A percentile compares a stretch with the other conserved stretches of the same genome.
Evolutionary conservation across 2,797 vertebrate genomes (phyloP).

Genomic region (Manis crassicaudata): DNA sequence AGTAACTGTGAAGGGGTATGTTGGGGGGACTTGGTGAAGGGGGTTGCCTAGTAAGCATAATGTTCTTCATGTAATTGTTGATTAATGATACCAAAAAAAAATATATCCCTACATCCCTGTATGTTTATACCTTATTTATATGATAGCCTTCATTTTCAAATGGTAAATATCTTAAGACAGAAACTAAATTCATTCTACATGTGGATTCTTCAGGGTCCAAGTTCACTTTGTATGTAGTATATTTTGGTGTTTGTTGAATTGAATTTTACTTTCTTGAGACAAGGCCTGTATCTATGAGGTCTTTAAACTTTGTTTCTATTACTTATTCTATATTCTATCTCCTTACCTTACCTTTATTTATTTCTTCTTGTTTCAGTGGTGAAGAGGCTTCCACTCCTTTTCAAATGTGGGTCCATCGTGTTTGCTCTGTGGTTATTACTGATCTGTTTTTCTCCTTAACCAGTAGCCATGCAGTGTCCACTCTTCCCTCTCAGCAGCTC

Average conservation of each 20-base stretch:
- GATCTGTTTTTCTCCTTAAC: not conserved
- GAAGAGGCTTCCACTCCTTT: not conserved
- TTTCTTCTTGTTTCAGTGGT: not conserved
- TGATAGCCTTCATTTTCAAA: constrained; percentile 20
- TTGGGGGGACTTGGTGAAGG: too few relatives aligned
- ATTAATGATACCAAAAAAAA: not conserved
- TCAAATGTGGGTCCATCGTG: accelerated
- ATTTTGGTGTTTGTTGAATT: not conserved
- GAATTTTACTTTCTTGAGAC: not conserved
- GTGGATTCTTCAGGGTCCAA: not conserved
- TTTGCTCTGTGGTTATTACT: not conserved
- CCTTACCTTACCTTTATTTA: not conserved
- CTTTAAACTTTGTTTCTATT: not conserved
- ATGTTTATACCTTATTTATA: constrained; percentile 12
- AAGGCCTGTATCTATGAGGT: not conserved
- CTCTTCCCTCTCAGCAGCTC: not conserved
- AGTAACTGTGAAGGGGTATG: too few relatives aligned
- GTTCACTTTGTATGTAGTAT: not conserved
- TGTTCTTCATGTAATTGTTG: too few relatives aligned
- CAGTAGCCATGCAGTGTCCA: not conserved
- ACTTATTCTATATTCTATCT: not conserved
- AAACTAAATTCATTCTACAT: constrained; percentile 34
- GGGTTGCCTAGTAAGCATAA: too few relatives aligned
- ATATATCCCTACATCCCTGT: not conserved
- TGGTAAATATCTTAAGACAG: constrained; percentile 32